Base-by-base conservation (phyloP, 2,113 vertebrate species). In the Tychaedon coryphoeus region DNA sequence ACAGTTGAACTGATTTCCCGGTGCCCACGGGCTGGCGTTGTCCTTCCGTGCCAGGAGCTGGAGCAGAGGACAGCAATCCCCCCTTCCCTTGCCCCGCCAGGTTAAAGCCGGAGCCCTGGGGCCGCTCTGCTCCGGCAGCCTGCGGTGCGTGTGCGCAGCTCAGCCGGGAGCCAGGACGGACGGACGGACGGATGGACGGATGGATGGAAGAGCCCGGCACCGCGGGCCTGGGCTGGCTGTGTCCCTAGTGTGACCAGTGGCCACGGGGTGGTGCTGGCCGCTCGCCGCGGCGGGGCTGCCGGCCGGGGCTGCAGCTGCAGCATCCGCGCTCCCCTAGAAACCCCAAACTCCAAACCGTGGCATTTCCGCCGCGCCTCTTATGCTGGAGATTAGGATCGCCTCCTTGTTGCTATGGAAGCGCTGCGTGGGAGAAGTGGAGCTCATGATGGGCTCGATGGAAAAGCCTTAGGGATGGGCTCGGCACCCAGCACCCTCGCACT, bases 381-480 rank as follows among this genome's bases (percentile, higher is more conserved):
- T 80, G n/a, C 3, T 12, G 73, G 65, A 94, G 93, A 96, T 95
- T 82, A 95, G 78, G 79, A 89, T 92, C 10, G 1, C 73, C 90
- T 84, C 64, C 82, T 86, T 65, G 96, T 97, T 95, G 85, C 97
- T 79, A 76, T 89, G 93, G 97, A 81, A 96, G 97, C 53, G 3
- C 71, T 56, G 6, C 62, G 9, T 75, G 94, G 86, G 94, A 85
- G 77, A 91, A 88, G 88, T 57, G 19, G 48, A 80, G 42, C 85
- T 96, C 95, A 50, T 95, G 77, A 86, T 34, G 91, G 76, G 43
- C 78, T 85, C 29, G 6, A 66, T 77, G 83, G 61, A 72, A 78
- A 57, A 42, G 90, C 45, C 66, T 85, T 42, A 33, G n/a, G 72
- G 36, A 42, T 40, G 76, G 74, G 61, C 78, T 90, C 1, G 5